Conservation (phyloP, 1,140 invertebrate genomes). For the Tachypleus tridentatus region DNA sequence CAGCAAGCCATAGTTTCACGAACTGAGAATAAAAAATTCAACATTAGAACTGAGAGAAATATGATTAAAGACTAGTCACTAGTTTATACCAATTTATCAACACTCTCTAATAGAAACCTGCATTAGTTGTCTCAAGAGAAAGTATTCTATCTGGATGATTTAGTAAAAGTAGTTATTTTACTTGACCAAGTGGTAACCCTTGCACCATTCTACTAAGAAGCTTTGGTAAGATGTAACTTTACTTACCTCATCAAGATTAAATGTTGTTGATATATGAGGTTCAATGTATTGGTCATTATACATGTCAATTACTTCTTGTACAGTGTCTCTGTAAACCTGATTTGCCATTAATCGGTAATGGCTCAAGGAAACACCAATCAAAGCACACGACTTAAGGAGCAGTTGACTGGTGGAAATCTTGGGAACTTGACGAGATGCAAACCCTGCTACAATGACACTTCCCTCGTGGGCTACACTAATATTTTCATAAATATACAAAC, state of each 20-base stretch:
- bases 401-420: conserved; percentile 31
- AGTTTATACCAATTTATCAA: too few species aligned
- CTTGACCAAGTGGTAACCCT: too few species aligned
- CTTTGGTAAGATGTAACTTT: too few species aligned
- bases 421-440: conserved; percentile 37
- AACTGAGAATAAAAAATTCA: too few species aligned
- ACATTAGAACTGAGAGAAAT: too few species aligned
- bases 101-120: too few species aligned
- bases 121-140: too few species aligned
- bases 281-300: conserved; percentile 37
- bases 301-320: conserved; percentile 40
- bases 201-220: too few species aligned
- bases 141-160: too few species aligned
- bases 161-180: too few species aligned
- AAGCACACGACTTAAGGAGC: conserved; percentile 34
- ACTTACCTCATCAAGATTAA: conserved; percentile 32
- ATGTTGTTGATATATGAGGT: conserved; percentile 38
- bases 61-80: too few species aligned
- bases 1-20: too few species aligned
- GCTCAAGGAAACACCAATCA: conserved; percentile 42
- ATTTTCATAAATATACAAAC: background rate
- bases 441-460: conserved; percentile 43
- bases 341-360: conserved; percentile 39
- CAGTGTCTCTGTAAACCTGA: conserved; percentile 39
- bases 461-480: conserved; percentile 39